Evolutionary conservation across 2,888 invertebrate species (phyloP).

Genomic region (Leptinotarsa tumamoca): DNA sequence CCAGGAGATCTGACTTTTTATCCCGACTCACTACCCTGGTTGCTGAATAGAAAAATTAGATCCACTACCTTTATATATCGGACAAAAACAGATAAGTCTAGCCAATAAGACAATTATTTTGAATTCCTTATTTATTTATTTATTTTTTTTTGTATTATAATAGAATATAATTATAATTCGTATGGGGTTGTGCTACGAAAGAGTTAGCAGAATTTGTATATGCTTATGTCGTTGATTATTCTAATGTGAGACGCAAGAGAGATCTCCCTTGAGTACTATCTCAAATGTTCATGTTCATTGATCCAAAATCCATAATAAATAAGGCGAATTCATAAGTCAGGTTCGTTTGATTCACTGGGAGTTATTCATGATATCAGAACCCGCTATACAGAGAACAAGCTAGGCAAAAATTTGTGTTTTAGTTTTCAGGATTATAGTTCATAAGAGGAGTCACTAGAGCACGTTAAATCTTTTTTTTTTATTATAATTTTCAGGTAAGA

Average conservation of each 20-base stretch:
- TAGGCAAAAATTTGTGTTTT: not conserved
- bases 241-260: not conserved
- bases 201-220: not conserved
- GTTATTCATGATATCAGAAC: not conserved
- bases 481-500: no score
- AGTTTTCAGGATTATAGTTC: not conserved
- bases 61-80: not conserved
- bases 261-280: not conserved
- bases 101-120: not conserved
- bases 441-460: no score
- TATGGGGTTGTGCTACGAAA: not conserved
- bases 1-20: not conserved
- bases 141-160: not conserved
- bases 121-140: not conserved
- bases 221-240: not conserved
- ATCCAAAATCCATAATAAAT: not conserved
- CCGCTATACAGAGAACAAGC: not conserved
- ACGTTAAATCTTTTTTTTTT: no score
- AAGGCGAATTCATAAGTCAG: not conserved
- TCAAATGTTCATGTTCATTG: not conserved
- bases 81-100: not conserved
- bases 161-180: not conserved
- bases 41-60: not conserved
- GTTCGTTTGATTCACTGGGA: not conserved
- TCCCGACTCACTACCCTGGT: not conserved